A percentile compares a stretch with the other conserved stretches of the same genome.
Conservation (phyloP, 2,797 vertebrate species). For the Rhinogobio ventralis region DNA sequence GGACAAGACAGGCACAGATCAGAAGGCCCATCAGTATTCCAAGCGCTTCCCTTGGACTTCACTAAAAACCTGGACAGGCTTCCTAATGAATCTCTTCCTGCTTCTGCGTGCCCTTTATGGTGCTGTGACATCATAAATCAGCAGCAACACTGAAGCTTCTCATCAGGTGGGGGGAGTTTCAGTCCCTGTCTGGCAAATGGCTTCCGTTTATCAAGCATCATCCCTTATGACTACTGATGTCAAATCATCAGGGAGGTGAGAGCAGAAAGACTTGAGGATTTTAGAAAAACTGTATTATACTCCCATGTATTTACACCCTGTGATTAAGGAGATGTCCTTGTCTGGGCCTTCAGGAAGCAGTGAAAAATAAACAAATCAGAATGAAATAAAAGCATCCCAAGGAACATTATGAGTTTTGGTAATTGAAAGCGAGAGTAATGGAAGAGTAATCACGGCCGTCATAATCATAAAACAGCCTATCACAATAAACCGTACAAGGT, state of each 20-base stretch:
- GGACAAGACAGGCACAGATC: slow-evolving; percentile 72
- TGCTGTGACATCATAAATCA: slow-evolving; percentile 78
- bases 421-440: slow-evolving; percentile 44
- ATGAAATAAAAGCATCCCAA: slow-evolving; percentile 35
- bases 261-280: slow-evolving; percentile 33
- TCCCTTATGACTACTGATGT: slow-evolving; percentile 57
- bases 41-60: slow-evolving; percentile 64
- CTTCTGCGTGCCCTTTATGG: slow-evolving; percentile 71
- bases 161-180: slow-evolving; percentile 65
- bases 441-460: slow-evolving; percentile 25
- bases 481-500: slow-evolving; percentile 27
- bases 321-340: slow-evolving; percentile 41
- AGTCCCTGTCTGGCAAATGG: slow-evolving; percentile 55
- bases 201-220: slow-evolving; percentile 53
- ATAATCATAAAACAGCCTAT: slow-evolving; percentile 42
- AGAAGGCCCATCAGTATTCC: slow-evolving; percentile 80
- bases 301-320: slow-evolving; percentile 30
- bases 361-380: slow-evolving; percentile 36
- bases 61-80: slow-evolving; percentile 73
- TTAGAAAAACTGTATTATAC: slow-evolving; percentile 15
- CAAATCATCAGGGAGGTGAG: slow-evolving; percentile 42
- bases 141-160: slow-evolving; percentile 71
- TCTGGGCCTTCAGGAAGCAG: slow-evolving; percentile 11
- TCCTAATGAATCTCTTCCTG: slow-evolving; percentile 78
- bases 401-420: slow-evolving; percentile 15